Base-by-base conservation (phyloP, 2,797 vertebrate genomes). In the Tragopan temminckii region DNA sequence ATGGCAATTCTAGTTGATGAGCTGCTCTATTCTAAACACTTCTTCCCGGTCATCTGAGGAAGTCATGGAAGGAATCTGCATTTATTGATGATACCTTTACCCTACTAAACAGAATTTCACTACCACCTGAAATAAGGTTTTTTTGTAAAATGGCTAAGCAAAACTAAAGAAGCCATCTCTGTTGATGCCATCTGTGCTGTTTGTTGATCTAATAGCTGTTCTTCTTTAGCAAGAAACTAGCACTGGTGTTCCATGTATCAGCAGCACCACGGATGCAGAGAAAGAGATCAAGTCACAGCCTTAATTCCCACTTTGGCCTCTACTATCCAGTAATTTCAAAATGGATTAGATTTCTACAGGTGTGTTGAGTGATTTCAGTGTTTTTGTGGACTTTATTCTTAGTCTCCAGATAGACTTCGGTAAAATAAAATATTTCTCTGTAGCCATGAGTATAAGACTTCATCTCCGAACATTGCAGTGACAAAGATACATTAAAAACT, bases 111-210 rank as follows among this genome's bases (percentile, higher is more conserved):
- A 85, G 46, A 80, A 67, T 1, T 69, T 78, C 21, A 40, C 68
- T 58, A 23, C 38, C 42, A 43, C 11, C 72, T 52, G 66, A 90
- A 95, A 95, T 78, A 83, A 62, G 45, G 13, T 31, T 62, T 91
- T 89, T 91, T 77, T 80, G n/a, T 87, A 89, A 78, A 86, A 87
- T n/a, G 40, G 50, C n/a, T 77, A 85, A 89, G 33, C 66, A 70
- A 86, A 88, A 71, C 82, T 91, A 79, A 92, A 83, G 89, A 81
- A 71, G 55, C 38, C 69, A 88, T 61, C n/a, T 71, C 66, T 1
- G 7, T 59, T 93, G 76, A 72, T 90, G 82, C 59, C 85, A 88
- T 92, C 90, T 96, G 76, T 89, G 55, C 74, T 85, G 58, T 72
- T 79, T 62, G 38, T 83, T 92, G 95, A 85, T 79, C 70, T 80